Evolutionary conservation across 2,888 invertebrate species (phyloP), one percentile per base, ranked within the genome.

Genomic region (Escarpia spicata): DNA sequence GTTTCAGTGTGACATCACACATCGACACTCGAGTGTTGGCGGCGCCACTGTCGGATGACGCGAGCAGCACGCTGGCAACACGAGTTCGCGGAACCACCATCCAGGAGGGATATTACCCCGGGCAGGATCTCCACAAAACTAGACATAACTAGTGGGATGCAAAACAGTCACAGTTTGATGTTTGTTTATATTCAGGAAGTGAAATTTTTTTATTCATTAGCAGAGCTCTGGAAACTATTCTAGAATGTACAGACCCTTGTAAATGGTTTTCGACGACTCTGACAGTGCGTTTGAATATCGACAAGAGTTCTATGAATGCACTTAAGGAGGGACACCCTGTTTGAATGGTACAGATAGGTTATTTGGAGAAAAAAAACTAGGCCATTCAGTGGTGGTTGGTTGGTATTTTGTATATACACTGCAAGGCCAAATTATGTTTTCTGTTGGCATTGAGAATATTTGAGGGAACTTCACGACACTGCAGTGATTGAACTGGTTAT

Each of bases 361-460:
- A n/a, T 26, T n/a, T 75, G 15, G 75, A 26, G n/a, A 19, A 26
- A 37, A 37, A 37, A 37, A 75, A 26, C n/a, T 3, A 75, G 75
- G 26, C 75, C 75, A 75, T 75, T 75, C 75, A 75, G 26, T 26
- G 75, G 75, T 75, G 19, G 26, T 75, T 75, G 6, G 75, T n/a
- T 75, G n/a, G 19, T 75, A 75, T 19, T 75, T 75, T 75, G 75
- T 75, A 75, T 26, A 26, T 1, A 75, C 75, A 6, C 75, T 6
- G 19, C 75, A 26, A 75, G 75, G 75, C 75, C n/a, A 75, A 75
- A 75, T 75, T 75, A 75, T 75, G 75, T 75, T 75, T 75, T 75
- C 75, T 26, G 75, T 26, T 75, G 75, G 75, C 75, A 75, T 26
- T 75, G 75, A 75, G 75, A 75, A 75, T 75, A 26, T 3, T 52